These are phyloP conservation scores for Paraescarpia echinospica DNA, from an alignment of 1,140 invertebrate genomes.

Conservation along the genomic window DNA sequence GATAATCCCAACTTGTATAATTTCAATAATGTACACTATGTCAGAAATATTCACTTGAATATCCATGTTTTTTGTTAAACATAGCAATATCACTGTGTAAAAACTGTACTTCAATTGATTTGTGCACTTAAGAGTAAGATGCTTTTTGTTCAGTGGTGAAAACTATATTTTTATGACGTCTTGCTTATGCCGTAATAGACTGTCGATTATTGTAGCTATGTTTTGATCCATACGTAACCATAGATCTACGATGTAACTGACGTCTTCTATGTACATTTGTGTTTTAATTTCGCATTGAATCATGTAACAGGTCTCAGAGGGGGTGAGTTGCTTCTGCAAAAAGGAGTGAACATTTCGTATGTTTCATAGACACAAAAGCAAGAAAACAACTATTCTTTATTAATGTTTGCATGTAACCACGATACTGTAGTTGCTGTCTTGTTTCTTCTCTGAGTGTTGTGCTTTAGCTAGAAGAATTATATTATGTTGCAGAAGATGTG, in stretches of 20 bases:
- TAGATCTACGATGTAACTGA: neutral
- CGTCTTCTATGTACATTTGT: neutral
- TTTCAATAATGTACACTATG: neutral
- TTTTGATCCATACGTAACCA: neutral
- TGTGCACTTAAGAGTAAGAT: neutral
- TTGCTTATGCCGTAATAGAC: neutral
- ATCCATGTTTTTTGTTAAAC: neutral
- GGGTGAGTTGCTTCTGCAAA: neutral
- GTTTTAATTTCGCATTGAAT: neutral
- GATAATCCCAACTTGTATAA: neutral
- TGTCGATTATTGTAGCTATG: neutral
- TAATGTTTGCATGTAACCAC: neutral
- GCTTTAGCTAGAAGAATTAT: neutral
- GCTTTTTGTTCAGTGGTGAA: neutral
- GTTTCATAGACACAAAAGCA: constrained; percentile 1
- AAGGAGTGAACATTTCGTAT: neutral
- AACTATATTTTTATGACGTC: neutral
- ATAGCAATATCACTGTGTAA: neutral
- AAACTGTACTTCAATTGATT: neutral
- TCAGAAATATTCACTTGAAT: neutral
- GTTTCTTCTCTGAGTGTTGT: neutral
- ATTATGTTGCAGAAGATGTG: neutral
- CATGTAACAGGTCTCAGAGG: neutral
- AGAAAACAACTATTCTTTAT: neutral
- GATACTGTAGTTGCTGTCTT: neutral